Conservation (phyloP, 1,140 invertebrate genomes). For the Hermetia illucens region DNA sequence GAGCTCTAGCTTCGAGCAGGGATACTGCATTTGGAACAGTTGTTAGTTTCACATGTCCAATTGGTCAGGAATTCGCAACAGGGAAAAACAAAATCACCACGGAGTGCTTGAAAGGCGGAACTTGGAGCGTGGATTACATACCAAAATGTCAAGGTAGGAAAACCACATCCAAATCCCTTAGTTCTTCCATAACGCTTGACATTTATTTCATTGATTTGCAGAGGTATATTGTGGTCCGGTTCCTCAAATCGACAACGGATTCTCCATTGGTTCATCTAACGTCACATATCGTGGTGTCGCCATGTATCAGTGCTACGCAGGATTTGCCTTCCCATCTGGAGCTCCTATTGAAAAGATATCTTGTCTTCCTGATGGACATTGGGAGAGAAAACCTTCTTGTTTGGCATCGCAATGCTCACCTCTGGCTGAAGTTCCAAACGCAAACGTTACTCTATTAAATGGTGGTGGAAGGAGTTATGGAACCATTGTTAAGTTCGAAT, state of each 20-base stretch:
- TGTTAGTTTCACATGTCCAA: constrained; percentile 80
- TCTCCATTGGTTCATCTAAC: constrained; percentile 87
- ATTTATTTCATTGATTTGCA: constrained; percentile 23
- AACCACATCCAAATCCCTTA: not conserved
- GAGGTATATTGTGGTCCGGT: constrained; percentile 95
- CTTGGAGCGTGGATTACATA: constrained; percentile 86
- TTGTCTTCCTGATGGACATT: constrained; percentile 73
- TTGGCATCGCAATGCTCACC: constrained; percentile 87
- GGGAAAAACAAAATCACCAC: constrained; percentile 72
- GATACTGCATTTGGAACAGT: constrained; percentile 85
- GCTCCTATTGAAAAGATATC: constrained; percentile 79
- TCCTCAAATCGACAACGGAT: constrained; percentile 94
- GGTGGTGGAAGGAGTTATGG: constrained; percentile 89
- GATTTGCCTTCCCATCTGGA: constrained; percentile 83
- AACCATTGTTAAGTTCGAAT: constrained; percentile 88
- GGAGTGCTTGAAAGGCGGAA: constrained; percentile 75
- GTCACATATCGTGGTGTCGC: constrained; percentile 86
- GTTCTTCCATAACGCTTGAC: not conserved
- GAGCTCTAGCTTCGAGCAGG: constrained; percentile 76
- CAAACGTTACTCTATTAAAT: constrained; percentile 78
- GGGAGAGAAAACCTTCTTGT: constrained; percentile 84
- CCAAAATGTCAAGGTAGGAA: constrained; percentile 71
- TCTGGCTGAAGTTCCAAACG: constrained; percentile 72
- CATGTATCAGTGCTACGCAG: constrained; percentile 92
- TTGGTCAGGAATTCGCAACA: constrained; percentile 89